phyloP scores from a whole-genome alignment of 2,888 invertebrate species.

The Heliconius hortense region DNA sequence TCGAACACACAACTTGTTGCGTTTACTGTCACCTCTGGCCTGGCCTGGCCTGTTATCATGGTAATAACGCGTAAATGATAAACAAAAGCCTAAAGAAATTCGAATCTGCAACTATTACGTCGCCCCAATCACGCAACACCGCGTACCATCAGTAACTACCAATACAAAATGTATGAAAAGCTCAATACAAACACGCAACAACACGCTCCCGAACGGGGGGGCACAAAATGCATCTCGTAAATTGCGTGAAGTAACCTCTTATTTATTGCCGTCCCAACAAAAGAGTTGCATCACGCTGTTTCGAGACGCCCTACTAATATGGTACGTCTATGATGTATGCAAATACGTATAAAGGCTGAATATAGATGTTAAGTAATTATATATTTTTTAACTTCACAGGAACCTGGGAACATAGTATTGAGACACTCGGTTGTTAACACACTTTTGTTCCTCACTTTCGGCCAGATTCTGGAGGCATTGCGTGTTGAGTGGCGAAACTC shows the following conservation, averaged over 20 bases:
- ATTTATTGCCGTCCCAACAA: slow-evolving; percentile 38
- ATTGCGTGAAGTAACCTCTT: slow-evolving; percentile 34
- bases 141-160: not conserved
- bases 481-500: not conserved
- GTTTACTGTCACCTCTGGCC: not conserved
- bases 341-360: not conserved
- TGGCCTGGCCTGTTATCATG: too few relatives aligned
- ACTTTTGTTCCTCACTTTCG: not conserved
- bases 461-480: not conserved
- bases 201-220: slow-evolving; percentile 4
- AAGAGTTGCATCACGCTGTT: slow-evolving; percentile 32
- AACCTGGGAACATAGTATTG: not conserved
- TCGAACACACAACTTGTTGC: not conserved
- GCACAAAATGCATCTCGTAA: slow-evolving; percentile 26
- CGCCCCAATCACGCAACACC: not conserved
- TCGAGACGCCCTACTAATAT: slow-evolving; percentile 20
- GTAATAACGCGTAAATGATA: too few relatives aligned
- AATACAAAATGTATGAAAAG: not conserved
- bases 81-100: too few relatives aligned
- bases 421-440: too few relatives aligned
- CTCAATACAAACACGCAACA: not conserved
- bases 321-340: slow-evolving; percentile 6
- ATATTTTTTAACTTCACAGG: not conserved
- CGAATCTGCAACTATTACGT: too few relatives aligned
- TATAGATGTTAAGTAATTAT: not conserved